Percentiles rank a stretch among this genome's conserved stretches.
These are phyloP conservation scores for Cyclophora punctaria DNA, from an alignment of 2,888 invertebrate genomes.

Conservation along the genomic window DNA sequence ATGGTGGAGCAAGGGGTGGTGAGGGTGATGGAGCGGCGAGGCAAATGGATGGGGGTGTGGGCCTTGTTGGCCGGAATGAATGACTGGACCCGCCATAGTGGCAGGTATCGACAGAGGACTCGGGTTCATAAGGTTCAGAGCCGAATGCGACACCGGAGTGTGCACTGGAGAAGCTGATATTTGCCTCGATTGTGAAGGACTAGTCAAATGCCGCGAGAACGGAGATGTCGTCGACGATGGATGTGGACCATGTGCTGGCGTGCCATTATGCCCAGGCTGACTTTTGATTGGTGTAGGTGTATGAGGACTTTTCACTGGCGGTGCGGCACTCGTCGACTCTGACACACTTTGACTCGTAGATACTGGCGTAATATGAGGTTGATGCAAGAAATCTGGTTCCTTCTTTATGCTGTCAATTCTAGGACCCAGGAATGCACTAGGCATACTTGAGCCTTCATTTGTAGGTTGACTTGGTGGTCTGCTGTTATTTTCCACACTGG, in stretches of 20 bases:
- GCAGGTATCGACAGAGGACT: slow-evolving; percentile 77
- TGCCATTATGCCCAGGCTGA: slow-evolving; percentile 58
- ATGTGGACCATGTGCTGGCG: slow-evolving; percentile 52
- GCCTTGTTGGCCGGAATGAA: slow-evolving; percentile 85
- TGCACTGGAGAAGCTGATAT: slow-evolving; percentile 69
- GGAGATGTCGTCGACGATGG: slow-evolving; percentile 65
- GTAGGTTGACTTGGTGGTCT: slow-evolving; percentile 67
- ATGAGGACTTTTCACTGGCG: slow-evolving; percentile 74
- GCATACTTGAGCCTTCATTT: slow-evolving; percentile 63
- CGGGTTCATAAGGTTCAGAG: slow-evolving; percentile 77
- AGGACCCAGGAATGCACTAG: slow-evolving; percentile 77
- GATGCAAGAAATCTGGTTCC: slow-evolving; percentile 78
- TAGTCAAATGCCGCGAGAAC: slow-evolving; percentile 66
- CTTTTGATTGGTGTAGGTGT: slow-evolving; percentile 71
- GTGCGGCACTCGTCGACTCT: slow-evolving; percentile 65
- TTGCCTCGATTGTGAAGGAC: slow-evolving; percentile 65
- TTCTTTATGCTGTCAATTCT: slow-evolving; percentile 83
- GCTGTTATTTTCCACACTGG: slow-evolving; percentile 64
- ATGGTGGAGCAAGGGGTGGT: slow-evolving; percentile 78
- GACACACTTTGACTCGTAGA: slow-evolving; percentile 63
- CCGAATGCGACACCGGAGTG: slow-evolving; percentile 75
- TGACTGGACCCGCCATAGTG: slow-evolving; percentile 79
- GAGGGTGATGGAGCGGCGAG: slow-evolving; percentile 82
- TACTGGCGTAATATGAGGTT: slow-evolving; percentile 68
- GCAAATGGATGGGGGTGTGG: slow-evolving; percentile 81